Conservation (phyloP, 2,888 invertebrate genomes). For the Tetranychus piercei region DNA sequence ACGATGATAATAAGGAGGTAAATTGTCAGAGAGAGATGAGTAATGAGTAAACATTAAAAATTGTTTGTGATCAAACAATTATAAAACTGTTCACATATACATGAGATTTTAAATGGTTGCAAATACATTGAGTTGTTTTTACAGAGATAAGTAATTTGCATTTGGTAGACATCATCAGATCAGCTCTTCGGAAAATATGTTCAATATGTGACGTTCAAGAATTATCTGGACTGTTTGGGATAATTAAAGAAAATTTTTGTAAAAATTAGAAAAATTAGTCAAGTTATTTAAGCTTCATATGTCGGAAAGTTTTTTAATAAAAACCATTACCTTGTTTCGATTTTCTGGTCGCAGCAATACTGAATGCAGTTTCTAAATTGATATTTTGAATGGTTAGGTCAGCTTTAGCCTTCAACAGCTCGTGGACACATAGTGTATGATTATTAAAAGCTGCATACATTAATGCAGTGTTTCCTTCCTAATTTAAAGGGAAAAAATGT, state of each 20-base stretch:
- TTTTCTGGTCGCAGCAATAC: conserved; percentile 51
- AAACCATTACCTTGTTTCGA: conserved; percentile 33
- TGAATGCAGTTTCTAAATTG: conserved; percentile 63
- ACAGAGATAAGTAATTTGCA: too few relatives aligned
- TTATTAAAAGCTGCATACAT: conserved; percentile 80
- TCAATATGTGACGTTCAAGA: conserved; percentile 15
- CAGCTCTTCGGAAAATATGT: neutral
- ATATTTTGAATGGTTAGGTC: conserved; percentile 61
- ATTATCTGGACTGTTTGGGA: conserved; percentile 16
- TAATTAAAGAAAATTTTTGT: neutral
- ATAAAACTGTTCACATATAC: conserved; percentile 2
- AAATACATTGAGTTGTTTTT: too few relatives aligned
- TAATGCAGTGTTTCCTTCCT: conserved; percentile 71
- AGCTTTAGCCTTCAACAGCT: conserved; percentile 58
- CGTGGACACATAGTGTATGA: conserved; percentile 57
- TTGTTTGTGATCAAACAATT: neutral
- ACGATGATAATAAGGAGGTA: neutral
- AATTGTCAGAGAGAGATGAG: too few relatives aligned
- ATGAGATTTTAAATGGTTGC: neutral
- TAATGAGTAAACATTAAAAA: neutral
- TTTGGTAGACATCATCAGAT: neutral
- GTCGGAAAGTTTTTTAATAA: neutral
- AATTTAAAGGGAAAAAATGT: conserved; percentile 6
- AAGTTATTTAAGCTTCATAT: neutral
- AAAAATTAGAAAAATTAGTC: neutral